phyloP scores from a whole-genome alignment of 1,140 invertebrate species.

The Magallana angulata region DNA sequence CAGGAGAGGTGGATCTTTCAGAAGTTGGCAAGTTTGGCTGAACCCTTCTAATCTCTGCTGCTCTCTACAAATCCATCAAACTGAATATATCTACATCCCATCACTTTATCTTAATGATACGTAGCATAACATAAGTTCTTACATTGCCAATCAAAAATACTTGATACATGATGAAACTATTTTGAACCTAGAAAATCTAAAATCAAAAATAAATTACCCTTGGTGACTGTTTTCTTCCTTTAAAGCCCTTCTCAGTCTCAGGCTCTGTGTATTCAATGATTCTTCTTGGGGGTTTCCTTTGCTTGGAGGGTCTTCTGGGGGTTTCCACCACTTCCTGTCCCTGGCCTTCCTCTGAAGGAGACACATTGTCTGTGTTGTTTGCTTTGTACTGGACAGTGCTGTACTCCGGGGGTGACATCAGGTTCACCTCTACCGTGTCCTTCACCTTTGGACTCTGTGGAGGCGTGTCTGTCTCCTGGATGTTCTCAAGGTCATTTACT shows the following conservation, averaged over 20 bases:
- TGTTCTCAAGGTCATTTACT: slow-evolving; percentile 79
- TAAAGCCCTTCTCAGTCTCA: slow-evolving; percentile 53
- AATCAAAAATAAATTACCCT: not conserved
- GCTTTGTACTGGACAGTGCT: slow-evolving; percentile 69
- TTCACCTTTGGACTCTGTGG: slow-evolving; percentile 73
- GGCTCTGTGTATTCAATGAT: slow-evolving; percentile 72
- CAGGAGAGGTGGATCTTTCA: slow-evolving; percentile 48
- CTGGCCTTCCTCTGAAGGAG: slow-evolving; percentile 43
- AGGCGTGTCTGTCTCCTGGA: slow-evolving; percentile 79
- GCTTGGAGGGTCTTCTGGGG: slow-evolving; percentile 72
- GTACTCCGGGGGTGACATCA: slow-evolving; percentile 64
- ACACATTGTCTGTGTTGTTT: slow-evolving; percentile 53
- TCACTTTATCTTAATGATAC: no score
- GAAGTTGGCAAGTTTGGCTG: not conserved
- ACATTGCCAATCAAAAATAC: no score
- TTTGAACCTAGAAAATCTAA: no score
- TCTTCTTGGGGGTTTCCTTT: slow-evolving; percentile 63
- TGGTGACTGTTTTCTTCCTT: slow-evolving; percentile 16
- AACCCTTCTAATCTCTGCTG: slow-evolving; percentile 19
- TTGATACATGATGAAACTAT: no score
- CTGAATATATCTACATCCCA: no score
- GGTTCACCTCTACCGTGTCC: slow-evolving; percentile 50
- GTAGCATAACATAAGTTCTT: no score
- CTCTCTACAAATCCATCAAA: slow-evolving; percentile 9
- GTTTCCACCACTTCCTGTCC: slow-evolving; percentile 51